Evolutionary conservation across 2,888 invertebrate genomes (phyloP).

Genomic region (Leptopterna dolabrata): DNA sequence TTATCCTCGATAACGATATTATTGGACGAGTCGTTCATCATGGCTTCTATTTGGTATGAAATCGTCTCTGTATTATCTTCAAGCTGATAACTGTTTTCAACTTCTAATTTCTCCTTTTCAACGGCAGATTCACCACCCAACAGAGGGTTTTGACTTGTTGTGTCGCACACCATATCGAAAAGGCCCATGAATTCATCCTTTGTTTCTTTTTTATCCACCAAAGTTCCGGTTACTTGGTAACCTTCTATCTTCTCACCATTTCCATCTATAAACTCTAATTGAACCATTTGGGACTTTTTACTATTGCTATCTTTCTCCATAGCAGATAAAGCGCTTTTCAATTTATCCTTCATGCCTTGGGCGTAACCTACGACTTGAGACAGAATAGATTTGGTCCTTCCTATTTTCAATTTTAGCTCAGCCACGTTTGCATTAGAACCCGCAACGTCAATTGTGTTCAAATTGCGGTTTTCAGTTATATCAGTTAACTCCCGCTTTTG

Average conservation of each 20-base stretch:
- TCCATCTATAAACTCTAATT: constrained; percentile 62
- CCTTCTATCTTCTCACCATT: constrained; percentile 61
- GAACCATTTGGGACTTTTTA: constrained; percentile 57
- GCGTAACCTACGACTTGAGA: constrained; percentile 52
- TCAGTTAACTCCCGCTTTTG: constrained; percentile 57
- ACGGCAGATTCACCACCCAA: constrained; percentile 38
- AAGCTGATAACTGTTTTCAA: constrained; percentile 53
- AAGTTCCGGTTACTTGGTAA: constrained; percentile 60
- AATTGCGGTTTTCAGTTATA: constrained; percentile 55
- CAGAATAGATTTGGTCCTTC: constrained; percentile 59
- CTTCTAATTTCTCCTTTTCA: constrained; percentile 44
- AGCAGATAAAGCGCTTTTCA: not conserved
- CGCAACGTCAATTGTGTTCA: constrained; percentile 56
- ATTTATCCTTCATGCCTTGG: constrained; percentile 34
- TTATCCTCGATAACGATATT: constrained; percentile 59
- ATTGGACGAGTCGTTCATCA: constrained; percentile 57
- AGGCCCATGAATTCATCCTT: constrained; percentile 60
- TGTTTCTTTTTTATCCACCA: constrained; percentile 58
- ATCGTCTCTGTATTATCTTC: constrained; percentile 57
- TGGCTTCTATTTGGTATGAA: constrained; percentile 58
- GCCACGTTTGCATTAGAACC: constrained; percentile 61
- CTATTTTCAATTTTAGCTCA: constrained; percentile 61
- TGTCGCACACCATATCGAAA: constrained; percentile 60
- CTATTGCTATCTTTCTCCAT: not conserved
- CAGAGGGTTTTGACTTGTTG: constrained; percentile 49